phyloP scores from a whole-genome alignment of 2,797 vertebrate species.

The Clamator glandarius region DNA sequence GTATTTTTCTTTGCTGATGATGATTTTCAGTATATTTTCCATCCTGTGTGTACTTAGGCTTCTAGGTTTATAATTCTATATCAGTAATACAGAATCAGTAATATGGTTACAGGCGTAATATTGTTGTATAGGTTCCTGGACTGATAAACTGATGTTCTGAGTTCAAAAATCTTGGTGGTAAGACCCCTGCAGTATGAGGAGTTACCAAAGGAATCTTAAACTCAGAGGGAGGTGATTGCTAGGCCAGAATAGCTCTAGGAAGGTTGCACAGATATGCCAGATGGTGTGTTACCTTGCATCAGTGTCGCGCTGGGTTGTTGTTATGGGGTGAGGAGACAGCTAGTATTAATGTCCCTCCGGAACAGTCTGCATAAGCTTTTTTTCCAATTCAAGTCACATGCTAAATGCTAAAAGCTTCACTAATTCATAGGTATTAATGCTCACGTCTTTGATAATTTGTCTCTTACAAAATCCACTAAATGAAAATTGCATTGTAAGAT shows the following conservation, averaged over 20 bases:
- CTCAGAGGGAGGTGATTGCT: conserved; percentile 81
- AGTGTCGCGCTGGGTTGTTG: neutral
- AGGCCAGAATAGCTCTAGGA: neutral
- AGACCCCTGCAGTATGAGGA: conserved; percentile 6
- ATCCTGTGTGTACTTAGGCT: neutral
- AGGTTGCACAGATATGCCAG: neutral
- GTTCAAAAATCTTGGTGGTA: neutral
- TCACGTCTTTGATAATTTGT: conserved; percentile 28
- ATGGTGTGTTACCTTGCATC: neutral
- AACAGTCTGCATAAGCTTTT: conserved; percentile 44
- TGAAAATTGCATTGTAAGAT: neutral
- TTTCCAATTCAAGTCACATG: neutral
- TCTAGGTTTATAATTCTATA: neutral
- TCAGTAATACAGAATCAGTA: neutral
- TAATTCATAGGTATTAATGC: conserved; percentile 11
- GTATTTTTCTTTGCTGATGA: neutral
- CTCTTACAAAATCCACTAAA: neutral
- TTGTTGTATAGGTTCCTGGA: neutral
- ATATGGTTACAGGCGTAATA: neutral
- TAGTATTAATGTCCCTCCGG: neutral
- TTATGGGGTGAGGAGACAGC: neutral
- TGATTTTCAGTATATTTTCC: conserved; percentile 19
- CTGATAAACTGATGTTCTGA: neutral
- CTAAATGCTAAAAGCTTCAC: conserved; percentile 24
- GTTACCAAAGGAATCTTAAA: conserved; percentile 80